Percentiles rank a stretch among this genome's conserved stretches.
Conservation (phyloP, 1,140 invertebrate genomes). For the Hycleus cichorii region DNA sequence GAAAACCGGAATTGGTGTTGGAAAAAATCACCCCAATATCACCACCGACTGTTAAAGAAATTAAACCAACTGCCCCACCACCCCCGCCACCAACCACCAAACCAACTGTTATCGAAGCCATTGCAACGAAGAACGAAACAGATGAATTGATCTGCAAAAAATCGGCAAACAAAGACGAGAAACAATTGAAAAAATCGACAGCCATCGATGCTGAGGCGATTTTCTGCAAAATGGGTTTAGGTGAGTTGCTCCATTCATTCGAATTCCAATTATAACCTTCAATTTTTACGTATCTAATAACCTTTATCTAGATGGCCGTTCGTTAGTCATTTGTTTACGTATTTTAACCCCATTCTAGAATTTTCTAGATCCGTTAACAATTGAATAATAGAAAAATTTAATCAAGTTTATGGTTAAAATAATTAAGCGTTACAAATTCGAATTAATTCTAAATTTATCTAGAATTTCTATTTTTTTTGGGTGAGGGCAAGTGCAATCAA, state of each 20-base stretch:
- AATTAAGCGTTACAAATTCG: too few species aligned
- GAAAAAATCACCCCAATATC: slow-evolving; percentile 24
- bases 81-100: slow-evolving; percentile 18
- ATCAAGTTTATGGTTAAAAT: too few species aligned
- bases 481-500: too few species aligned
- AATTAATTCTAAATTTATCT: too few species aligned
- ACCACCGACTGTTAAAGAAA: slow-evolving; percentile 3
- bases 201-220: slow-evolving; percentile 58
- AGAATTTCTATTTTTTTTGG: too few species aligned
- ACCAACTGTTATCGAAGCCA: slow-evolving; percentile 30
- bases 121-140: slow-evolving; percentile 23
- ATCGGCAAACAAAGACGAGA: slow-evolving; percentile 12
- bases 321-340: too few species aligned
- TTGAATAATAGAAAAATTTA: too few species aligned
- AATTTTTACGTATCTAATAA: too few species aligned
- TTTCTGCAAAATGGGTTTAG: slow-evolving; percentile 57
- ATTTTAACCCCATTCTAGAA: too few species aligned
- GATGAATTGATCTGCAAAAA: slow-evolving; percentile 35
- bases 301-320: too few species aligned
- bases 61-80: slow-evolving; percentile 27
- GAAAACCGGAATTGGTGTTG: slow-evolving; percentile 1
- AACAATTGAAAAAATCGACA: slow-evolving; percentile 28
- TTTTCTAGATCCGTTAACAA: too few species aligned
- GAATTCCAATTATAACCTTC: too few species aligned
- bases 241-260: slow-evolving; percentile 42